Percentiles rank a stretch among this genome's conserved stretches.
Evolutionary conservation across 2,113 vertebrate genomes (phyloP).

Genomic region (Mirza zaza): DNA sequence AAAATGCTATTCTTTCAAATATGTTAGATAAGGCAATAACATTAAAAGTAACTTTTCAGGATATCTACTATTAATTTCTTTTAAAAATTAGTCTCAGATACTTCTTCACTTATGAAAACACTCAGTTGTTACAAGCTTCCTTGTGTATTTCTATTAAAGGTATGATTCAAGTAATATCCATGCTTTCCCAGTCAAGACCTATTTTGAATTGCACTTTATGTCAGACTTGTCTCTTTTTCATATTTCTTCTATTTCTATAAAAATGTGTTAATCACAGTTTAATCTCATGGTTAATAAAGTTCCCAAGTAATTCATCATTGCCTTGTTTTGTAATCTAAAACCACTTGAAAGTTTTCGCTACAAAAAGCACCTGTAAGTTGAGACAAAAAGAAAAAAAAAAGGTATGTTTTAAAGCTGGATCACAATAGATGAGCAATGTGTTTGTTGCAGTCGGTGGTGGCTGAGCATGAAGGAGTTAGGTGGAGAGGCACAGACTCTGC

Average conservation of each 20-base stretch:
- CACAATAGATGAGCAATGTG: slow-evolving; percentile 17
- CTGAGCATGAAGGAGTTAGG: slow-evolving; percentile 75
- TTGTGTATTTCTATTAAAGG: not conserved
- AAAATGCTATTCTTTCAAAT: not conserved
- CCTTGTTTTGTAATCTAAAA: slow-evolving; percentile 60
- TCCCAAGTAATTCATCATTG: slow-evolving; percentile 51
- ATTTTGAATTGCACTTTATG: not conserved
- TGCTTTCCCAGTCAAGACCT: not conserved
- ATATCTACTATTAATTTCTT: not conserved
- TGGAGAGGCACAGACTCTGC: slow-evolving; percentile 68
- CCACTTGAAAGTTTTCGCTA: slow-evolving; percentile 55
- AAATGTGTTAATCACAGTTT: not conserved
- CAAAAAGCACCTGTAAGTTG: slow-evolving; percentile 38
- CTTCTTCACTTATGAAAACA: not conserved
- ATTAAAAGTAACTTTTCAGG: not conserved
- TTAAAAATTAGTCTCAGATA: not conserved
- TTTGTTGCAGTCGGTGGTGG: slow-evolving; percentile 65
- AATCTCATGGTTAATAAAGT: slow-evolving; percentile 64
- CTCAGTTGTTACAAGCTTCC: not conserved
- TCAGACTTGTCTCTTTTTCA: not conserved
- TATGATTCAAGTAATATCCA: not conserved
- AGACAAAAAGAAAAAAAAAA: slow-evolving; percentile 21
- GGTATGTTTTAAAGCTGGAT: slow-evolving; percentile 48
- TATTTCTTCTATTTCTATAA: not conserved
- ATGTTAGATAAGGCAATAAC: not conserved